Conservation (phyloP, 1,140 invertebrate genomes). For the Drosophila micromelanica region DNA sequence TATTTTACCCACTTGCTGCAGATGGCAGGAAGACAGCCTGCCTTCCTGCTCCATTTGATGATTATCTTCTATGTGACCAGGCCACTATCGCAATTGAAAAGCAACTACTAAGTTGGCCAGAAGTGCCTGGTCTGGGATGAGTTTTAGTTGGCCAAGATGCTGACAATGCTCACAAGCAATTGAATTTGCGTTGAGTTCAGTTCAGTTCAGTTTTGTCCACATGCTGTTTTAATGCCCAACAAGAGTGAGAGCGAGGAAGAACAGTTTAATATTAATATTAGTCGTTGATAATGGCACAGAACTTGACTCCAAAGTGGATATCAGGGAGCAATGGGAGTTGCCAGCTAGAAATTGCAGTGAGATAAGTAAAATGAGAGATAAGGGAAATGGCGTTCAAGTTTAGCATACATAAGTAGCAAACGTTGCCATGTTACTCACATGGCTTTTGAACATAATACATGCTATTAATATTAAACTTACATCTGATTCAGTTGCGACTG, state of each 20-base stretch:
- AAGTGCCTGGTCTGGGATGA: constrained; percentile 1
- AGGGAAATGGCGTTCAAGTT: constrained; percentile 17
- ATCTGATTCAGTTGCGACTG: neutral
- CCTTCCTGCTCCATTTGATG: neutral
- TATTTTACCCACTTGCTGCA: constrained; percentile 6
- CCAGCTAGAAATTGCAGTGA: constrained; percentile 2
- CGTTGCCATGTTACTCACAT: neutral
- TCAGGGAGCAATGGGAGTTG: constrained; percentile 12
- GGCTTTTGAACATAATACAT: neutral
- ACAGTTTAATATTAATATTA: constrained; percentile 23
- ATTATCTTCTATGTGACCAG: constrained; percentile 28
- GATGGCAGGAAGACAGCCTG: neutral
- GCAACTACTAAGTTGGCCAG: constrained; percentile 15
- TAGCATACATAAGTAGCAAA: neutral
- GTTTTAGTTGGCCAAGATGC: neutral
- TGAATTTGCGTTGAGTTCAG: constrained; percentile 11
- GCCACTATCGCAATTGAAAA: constrained; percentile 19
- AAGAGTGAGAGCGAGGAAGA: neutral
- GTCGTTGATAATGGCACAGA: constrained; percentile 18
- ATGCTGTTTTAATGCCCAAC: constrained; percentile 10
- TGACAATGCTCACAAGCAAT: constrained; percentile 10
- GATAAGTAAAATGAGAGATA: constrained; percentile 18
- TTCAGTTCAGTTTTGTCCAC: neutral
- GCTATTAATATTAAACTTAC: neutral
- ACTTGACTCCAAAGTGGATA: constrained; percentile 15